Evolutionary conservation across 64 coral and sea anemone genomes (phyloP).

Genomic region (Acropora tenuis): DNA sequence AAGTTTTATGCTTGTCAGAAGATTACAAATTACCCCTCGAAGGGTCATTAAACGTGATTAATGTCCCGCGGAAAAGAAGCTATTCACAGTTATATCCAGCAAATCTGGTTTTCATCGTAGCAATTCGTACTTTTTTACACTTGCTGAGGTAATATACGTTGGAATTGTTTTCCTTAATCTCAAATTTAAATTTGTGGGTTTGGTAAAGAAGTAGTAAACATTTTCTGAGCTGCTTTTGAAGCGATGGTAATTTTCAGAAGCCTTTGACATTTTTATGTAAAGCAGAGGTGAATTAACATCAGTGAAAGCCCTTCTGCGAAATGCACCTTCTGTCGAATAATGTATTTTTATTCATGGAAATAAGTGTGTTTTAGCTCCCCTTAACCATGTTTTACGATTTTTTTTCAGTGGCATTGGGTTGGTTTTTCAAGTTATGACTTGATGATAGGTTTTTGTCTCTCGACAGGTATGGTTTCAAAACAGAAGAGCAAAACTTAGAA

Average conservation of each 20-base stretch:
- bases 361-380: background rate
- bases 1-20: constrained; percentile 40
- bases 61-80: constrained; percentile 11
- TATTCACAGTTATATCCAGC: background rate
- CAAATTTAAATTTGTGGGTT: background rate
- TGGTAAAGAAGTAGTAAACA: background rate
- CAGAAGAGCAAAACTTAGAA: constrained; percentile 78
- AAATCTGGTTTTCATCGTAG: background rate
- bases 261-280: background rate
- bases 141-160: background rate
- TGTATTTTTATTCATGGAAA: background rate
- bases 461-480: constrained; percentile 94
- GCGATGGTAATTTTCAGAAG: background rate
- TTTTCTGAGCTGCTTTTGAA: background rate
- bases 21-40: constrained; percentile 17
- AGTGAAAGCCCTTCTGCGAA: too few relatives aligned
- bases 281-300: background rate
- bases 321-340: background rate
- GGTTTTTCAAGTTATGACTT: background rate
- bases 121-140: background rate
- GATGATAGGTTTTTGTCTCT: constrained; percentile 23
- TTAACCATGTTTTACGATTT: background rate
- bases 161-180: background rate
- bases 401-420: background rate
- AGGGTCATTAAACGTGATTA: constrained; percentile 30